Percentiles rank a stretch among this genome's conserved stretches.
These are phyloP conservation scores for Lethocerus indicus DNA, from an alignment of 1,140 invertebrate species.

Conservation along the genomic window DNA sequence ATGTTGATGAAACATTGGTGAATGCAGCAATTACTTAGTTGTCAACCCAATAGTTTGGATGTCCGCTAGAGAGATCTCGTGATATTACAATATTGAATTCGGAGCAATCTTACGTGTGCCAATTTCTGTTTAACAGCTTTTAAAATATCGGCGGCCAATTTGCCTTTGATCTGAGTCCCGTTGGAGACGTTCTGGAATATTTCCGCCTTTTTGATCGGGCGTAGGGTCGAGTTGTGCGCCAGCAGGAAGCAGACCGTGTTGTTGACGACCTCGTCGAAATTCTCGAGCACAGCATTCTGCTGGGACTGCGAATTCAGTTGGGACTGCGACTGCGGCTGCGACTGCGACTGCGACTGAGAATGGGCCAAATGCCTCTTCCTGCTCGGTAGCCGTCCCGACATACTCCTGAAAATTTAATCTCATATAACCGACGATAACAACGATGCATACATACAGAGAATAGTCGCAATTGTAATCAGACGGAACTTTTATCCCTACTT, in stretches of 20 bases:
- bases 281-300: background rate
- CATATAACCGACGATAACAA: no score
- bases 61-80: background rate
- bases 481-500: no score
- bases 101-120: background rate
- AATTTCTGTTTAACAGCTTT: constrained; percentile 2
- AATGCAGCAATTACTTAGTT: background rate
- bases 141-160: background rate
- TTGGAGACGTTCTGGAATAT: constrained; percentile 5
- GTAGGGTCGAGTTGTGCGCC: constrained; percentile 2
- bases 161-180: background rate
- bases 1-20: background rate
- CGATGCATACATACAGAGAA: no score
- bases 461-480: no score
- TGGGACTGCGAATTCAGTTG: constrained; percentile 1
- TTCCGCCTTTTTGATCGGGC: background rate
- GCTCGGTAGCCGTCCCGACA: no score
- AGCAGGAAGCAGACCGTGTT: background rate
- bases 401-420: no score
- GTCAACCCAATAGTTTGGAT: background rate
- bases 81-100: background rate
- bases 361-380: no score
- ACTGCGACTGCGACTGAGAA: no score
- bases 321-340: no score
- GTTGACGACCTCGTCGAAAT: background rate